Percentiles rank a stretch among this genome's conserved stretches.
Evolutionary conservation across 2,113 vertebrate genomes (phyloP).

Genomic region (Clupea harengus): DNA sequence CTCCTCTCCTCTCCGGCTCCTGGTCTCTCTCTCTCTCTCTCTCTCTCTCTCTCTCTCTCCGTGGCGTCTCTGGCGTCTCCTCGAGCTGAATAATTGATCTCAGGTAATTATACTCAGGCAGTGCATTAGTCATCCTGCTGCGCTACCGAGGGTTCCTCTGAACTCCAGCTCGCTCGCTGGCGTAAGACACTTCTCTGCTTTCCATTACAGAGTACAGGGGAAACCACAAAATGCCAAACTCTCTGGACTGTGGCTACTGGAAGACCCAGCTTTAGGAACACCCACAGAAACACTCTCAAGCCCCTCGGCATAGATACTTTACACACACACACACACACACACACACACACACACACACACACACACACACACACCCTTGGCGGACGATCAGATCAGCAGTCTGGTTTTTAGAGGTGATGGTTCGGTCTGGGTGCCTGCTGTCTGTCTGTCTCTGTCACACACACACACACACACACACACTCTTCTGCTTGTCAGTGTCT

Average conservation of each 20-base stretch:
- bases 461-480: too few species aligned
- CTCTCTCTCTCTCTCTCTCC: constrained; percentile 19
- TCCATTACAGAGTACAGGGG: background rate
- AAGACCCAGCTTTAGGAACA: background rate
- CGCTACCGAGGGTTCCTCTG: background rate
- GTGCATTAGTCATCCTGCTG: constrained; percentile 62
- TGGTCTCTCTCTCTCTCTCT: constrained; percentile 20
- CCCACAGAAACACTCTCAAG: background rate
- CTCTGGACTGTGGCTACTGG: background rate
- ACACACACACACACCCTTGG: background rate
- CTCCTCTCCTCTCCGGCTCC: constrained; percentile 21
- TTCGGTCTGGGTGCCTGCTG: background rate
- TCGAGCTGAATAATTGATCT: constrained; percentile 69
- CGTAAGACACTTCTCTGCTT: background rate
- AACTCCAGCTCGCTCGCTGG: too few species aligned
- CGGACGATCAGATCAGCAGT: background rate
- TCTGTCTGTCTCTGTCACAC: background rate
- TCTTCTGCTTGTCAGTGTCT: background rate
- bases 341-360: too few species aligned
- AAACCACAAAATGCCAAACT: background rate
- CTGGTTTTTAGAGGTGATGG: background rate
- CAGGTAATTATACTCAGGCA: constrained; percentile 62
- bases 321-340: too few species aligned
- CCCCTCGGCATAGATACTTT: too few species aligned
- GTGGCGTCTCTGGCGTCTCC: constrained; percentile 46